phyloP scores from a whole-genome alignment of 2,888 invertebrate species.

The Dynastes grantii region DNA sequence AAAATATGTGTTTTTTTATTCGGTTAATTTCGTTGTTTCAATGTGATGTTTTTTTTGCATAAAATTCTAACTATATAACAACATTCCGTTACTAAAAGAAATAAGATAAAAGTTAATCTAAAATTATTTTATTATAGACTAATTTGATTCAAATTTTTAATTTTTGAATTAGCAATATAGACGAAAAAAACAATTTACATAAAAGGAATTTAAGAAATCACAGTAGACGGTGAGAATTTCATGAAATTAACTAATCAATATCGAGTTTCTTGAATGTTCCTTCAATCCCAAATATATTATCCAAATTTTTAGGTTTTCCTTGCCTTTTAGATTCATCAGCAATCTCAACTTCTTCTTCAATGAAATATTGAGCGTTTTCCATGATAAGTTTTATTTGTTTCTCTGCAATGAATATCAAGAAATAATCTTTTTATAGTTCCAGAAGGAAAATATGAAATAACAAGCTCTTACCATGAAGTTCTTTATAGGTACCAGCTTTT shows the following conservation, averaged over 20 bases:
- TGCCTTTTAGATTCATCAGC: slow-evolving; percentile 73
- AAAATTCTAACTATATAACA: too few relatives aligned
- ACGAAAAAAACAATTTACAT: too few relatives aligned
- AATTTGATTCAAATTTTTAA: too few relatives aligned
- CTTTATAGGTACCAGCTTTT: slow-evolving; percentile 36
- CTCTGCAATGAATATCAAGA: not conserved
- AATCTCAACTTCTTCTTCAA: slow-evolving; percentile 67
- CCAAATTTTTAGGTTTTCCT: slow-evolving; percentile 76
- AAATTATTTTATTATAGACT: too few relatives aligned
- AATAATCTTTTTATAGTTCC: too few relatives aligned
- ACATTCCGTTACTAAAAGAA: too few relatives aligned
- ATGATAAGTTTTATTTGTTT: slow-evolving; percentile 60
- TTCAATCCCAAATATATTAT: slow-evolving; percentile 78
- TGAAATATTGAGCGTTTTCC: slow-evolving; percentile 58
- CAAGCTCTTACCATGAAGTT: slow-evolving; percentile 40
- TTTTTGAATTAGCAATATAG: too few relatives aligned
- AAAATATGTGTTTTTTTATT: too few relatives aligned
- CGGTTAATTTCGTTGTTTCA: too few relatives aligned
- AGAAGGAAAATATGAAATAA: not conserved
- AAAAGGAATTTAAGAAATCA: too few relatives aligned
- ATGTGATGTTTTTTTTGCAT: too few relatives aligned
- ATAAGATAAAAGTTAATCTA: too few relatives aligned
- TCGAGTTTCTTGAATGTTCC: slow-evolving; percentile 84
- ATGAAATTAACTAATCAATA: slow-evolving; percentile 72
- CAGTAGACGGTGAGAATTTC: not conserved